Percentiles rank a stretch among this genome's conserved stretches.
These are phyloP conservation scores for Chironomus tepperi DNA, from an alignment of 1,140 invertebrate species.

Conservation along the genomic window DNA sequence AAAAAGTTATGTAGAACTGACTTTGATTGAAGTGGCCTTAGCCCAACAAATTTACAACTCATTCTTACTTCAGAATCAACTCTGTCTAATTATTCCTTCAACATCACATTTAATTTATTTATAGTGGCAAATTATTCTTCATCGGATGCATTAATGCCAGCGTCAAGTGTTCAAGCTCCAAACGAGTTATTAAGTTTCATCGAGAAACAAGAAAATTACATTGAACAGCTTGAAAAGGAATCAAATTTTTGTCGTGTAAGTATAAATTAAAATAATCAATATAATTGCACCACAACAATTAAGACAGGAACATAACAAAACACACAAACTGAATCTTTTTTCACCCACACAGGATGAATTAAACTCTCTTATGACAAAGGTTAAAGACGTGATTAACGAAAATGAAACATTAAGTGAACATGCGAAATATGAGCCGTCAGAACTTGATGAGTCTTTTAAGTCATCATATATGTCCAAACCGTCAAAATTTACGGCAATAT, in stretches of 20 bases:
- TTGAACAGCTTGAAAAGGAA: constrained; percentile 71
- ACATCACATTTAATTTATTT: constrained; percentile 26
- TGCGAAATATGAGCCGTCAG: constrained; percentile 48
- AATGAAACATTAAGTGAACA: constrained; percentile 67
- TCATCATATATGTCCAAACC: constrained; percentile 32
- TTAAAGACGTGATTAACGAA: constrained; percentile 71
- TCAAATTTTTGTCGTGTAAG: constrained; percentile 63
- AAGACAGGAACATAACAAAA: too few relatives aligned
- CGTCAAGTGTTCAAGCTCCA: constrained; percentile 34
- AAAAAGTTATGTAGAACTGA: constrained; percentile 4
- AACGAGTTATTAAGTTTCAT: constrained; percentile 60
- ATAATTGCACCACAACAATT: not conserved
- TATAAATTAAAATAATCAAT: constrained; percentile 16
- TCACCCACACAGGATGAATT: constrained; percentile 49
- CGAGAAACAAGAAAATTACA: constrained; percentile 74
- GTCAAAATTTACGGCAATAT: constrained; percentile 32
- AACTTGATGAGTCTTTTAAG: constrained; percentile 41
- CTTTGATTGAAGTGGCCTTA: too few relatives aligned
- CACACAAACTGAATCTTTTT: constrained; percentile 25
- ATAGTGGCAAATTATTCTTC: constrained; percentile 25
- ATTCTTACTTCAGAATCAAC: too few relatives aligned
- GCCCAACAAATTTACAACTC: too few relatives aligned
- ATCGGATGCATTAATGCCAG: constrained; percentile 21
- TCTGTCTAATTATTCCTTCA: not conserved
- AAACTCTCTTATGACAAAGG: constrained; percentile 62